A percentile compares a stretch with the other conserved stretches of the same genome.
Conservation (phyloP, 2,888 invertebrate species). For the Philonicus albiceps region DNA sequence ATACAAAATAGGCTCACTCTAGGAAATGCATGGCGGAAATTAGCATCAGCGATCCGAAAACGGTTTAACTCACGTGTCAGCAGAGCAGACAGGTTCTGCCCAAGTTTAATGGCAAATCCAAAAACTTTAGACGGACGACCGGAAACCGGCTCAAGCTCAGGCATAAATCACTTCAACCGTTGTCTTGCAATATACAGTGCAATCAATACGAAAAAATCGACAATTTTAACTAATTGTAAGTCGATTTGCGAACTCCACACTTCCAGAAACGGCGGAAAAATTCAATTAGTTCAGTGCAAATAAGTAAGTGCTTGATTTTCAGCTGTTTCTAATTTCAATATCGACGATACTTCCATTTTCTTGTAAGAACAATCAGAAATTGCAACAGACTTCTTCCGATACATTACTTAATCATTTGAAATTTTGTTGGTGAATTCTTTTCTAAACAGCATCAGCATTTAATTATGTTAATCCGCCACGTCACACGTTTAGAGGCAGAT, state of each 20-base stretch:
- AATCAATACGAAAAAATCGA: conserved; percentile 7
- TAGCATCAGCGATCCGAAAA: background rate
- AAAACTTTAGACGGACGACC: background rate
- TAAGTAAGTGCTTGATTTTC: background rate
- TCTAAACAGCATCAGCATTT: background rate
- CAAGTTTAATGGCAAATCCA: conserved; percentile 36
- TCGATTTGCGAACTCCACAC: background rate
- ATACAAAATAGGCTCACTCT: background rate
- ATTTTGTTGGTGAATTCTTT: background rate
- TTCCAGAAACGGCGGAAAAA: background rate
- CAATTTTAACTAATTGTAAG: background rate
- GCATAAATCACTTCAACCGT: conserved; percentile 16
- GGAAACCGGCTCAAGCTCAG: background rate
- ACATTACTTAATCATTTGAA: background rate
- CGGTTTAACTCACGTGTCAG: background rate
- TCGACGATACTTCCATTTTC: background rate
- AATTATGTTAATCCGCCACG: background rate
- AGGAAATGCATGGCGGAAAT: background rate
- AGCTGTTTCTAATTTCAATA: background rate
- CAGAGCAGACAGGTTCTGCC: background rate
- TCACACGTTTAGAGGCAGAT: background rate
- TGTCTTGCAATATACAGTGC: background rate
- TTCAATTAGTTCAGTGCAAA: background rate
- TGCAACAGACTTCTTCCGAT: background rate
- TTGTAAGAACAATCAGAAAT: background rate